Evolutionary conservation across 2,797 vertebrate species (phyloP).

Genomic region (Notoglanidium macrostoma): DNA sequence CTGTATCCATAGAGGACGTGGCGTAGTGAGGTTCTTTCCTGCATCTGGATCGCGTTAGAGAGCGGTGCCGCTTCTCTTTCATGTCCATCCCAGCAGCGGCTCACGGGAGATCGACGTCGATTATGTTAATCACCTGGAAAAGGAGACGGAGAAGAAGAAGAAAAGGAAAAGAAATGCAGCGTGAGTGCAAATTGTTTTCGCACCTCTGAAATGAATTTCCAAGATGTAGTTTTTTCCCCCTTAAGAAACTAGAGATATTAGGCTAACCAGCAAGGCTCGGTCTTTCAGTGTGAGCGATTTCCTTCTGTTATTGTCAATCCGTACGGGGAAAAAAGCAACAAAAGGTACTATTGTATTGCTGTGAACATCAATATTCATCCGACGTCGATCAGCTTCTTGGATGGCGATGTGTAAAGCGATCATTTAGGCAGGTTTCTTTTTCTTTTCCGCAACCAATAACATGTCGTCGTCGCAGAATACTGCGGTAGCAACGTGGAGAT

Average conservation of each 20-base stretch:
- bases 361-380: background rate
- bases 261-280: background rate
- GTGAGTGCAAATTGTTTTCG: background rate
- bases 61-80: constrained; percentile 82
- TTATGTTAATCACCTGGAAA: constrained; percentile 37
- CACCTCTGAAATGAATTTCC: background rate
- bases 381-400: background rate
- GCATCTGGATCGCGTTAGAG: constrained; percentile 76
- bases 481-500: background rate
- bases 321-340: no score
- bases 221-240: no score
- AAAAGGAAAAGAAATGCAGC: background rate
- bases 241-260: background rate
- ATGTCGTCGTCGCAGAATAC: no score
- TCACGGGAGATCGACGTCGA: background rate
- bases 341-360: background rate
- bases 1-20: constrained; percentile 80
- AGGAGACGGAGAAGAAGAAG: background rate
- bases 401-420: background rate
- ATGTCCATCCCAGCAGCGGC: constrained; percentile 75
- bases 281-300: background rate
- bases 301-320: background rate
- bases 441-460: background rate
- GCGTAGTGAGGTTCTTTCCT: constrained; percentile 82
- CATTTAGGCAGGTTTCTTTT: background rate